Evolutionary conservation across 2,113 vertebrate species (phyloP).

Genomic region (Scytalopus superciliaris): DNA sequence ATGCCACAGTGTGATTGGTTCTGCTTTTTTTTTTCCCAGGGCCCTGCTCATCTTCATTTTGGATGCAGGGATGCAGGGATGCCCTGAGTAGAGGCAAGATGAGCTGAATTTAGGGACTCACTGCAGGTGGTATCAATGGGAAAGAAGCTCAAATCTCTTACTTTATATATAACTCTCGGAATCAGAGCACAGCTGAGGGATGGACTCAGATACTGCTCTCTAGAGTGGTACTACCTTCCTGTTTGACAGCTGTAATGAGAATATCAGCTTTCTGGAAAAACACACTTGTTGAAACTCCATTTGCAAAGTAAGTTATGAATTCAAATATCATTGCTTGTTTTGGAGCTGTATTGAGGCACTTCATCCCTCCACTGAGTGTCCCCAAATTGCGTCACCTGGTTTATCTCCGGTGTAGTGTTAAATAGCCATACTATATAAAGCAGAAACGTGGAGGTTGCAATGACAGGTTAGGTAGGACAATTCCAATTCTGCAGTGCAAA

Average conservation of each 20-base stretch:
- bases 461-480: not conserved
- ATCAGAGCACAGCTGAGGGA: not conserved
- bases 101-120: not conserved
- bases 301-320: not conserved
- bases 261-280: not conserved
- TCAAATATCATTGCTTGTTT: not conserved
- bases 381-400: not conserved
- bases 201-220: not conserved
- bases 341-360: not conserved
- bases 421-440: not conserved
- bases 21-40: not conserved
- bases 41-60: not conserved
- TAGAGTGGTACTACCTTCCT: fast-evolving
- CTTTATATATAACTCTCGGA: not conserved
- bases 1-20: not conserved
- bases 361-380: not conserved
- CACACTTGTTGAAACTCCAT: fast-evolving
- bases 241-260: not conserved
- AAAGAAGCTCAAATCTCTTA: not conserved
- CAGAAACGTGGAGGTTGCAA: not conserved
- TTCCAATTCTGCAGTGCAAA: not conserved
- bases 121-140: not conserved
- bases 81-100: not conserved
- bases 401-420: not conserved
- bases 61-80: not conserved